Percentiles rank a stretch among this genome's conserved stretches.
Evolutionary conservation across 2,797 vertebrate species (phyloP).

Genomic region (Rhincodon typus): DNA sequence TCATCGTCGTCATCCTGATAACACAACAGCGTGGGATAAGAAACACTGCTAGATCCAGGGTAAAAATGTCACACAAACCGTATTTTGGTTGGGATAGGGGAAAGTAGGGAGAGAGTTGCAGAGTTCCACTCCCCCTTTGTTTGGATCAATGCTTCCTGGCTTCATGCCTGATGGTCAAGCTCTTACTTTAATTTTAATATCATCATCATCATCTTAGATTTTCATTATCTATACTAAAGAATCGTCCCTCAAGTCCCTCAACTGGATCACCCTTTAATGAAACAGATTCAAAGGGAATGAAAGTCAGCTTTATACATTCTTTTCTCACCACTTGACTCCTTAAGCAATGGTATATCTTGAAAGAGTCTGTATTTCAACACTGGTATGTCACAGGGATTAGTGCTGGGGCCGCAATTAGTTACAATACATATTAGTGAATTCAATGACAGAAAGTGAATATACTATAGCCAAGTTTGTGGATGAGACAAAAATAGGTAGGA

Average conservation of each 20-base stretch:
- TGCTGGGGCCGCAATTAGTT: too few relatives aligned
- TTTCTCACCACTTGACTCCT: not conserved
- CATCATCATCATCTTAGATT: not conserved
- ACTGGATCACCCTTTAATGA: not conserved
- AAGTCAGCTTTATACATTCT: not conserved
- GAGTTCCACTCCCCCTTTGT: not conserved
- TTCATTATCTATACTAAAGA: not conserved
- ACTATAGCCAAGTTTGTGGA: too few relatives aligned
- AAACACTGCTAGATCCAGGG: conserved; percentile 26
- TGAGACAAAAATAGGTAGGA: too few relatives aligned
- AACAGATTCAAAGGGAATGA: not conserved
- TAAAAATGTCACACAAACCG: not conserved
- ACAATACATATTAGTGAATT: too few relatives aligned
- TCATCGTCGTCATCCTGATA: conserved; percentile 75
- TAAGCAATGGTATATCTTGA: not conserved
- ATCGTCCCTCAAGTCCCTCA: not conserved
- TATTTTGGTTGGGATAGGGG: too few relatives aligned
- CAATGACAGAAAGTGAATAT: too few relatives aligned
- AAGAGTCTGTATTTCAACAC: not conserved
- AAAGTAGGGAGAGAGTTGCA: not conserved
- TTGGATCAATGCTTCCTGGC: not conserved
- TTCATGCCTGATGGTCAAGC: not conserved
- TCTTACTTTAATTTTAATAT: not conserved
- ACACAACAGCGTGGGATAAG: conserved; percentile 31
- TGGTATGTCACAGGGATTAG: too few relatives aligned